These are phyloP conservation scores for Chrysolina oricalcia DNA, from an alignment of 2,888 invertebrate genomes.

Conservation along the genomic window DNA sequence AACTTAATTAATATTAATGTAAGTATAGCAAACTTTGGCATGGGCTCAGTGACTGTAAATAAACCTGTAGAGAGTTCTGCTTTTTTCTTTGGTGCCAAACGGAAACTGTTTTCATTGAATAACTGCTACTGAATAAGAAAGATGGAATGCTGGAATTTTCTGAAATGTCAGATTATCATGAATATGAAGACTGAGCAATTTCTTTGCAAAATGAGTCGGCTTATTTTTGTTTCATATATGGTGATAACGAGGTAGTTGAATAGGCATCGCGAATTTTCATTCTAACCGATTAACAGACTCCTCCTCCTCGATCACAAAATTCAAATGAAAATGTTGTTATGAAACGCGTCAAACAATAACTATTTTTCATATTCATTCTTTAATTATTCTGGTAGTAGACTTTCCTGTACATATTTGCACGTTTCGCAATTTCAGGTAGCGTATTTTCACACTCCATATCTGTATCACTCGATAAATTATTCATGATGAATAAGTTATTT, in stretches of 20 bases:
- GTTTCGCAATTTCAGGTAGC: too few species aligned
- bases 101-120: background rate
- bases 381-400: too few species aligned
- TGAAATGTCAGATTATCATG: background rate
- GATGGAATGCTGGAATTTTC: background rate
- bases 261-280: too few species aligned
- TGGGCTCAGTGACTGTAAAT: constrained; percentile 13
- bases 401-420: too few species aligned
- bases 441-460: too few species aligned
- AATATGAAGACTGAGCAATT: background rate
- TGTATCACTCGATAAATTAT: too few species aligned
- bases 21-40: constrained; percentile 2
- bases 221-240: background rate
- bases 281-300: too few species aligned
- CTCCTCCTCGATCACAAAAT: too few species aligned
- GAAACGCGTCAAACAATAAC: too few species aligned
- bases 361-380: too few species aligned
- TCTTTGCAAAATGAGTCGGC: background rate
- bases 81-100: background rate
- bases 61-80: constrained; percentile 3
- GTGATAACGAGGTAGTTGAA: background rate
- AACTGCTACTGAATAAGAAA: background rate
- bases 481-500: too few species aligned
- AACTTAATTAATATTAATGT: constrained; percentile 22
- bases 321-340: too few species aligned